Base-by-base conservation (phyloP, 1,140 invertebrate species). In the Phenacoccus solenopsis region DNA sequence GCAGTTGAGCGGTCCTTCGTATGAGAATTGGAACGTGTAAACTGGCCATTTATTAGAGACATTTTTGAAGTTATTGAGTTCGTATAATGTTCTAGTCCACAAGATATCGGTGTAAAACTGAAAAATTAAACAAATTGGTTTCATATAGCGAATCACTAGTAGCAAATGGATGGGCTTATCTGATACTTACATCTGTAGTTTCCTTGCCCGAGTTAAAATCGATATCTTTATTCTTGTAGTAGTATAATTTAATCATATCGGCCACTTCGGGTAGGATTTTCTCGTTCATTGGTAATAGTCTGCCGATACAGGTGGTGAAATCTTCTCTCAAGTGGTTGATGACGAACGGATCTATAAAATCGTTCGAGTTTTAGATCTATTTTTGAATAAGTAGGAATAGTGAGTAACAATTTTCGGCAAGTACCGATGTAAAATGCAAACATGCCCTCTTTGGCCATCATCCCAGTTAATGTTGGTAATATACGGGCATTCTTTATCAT, bases 141-240 rank as follows among this genome's bases (percentile, higher is more conserved):
- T 49, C 20, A 49, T 16, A 9, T 16, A 9, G 38, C 20, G 38
- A 49, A 32, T 7, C 30, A 32, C 5, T 32, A 32, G 5, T 32
- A 32, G 30, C 5, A 5, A 32, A 13, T 32, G n/a, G n/a, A n/a
- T n/a, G n/a, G n/a, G n/a, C n/a, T n/a, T n/a, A n/a, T n/a, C n/a
- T n/a, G n/a, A n/a, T n/a, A n/a, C 59, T 64, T 64, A 64, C 59
- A 22, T 64, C 25, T 25, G 25, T 27, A 4, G 59, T 27, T 25
- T 64, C 59, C 9, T 24, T 24, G 9, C 21, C 21, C 3, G 59
- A 24, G 22, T 64, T 64, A 22, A 25, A 64, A 16, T 64, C 59
- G 12, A 64, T 24, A 27, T 64, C 59, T 64, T 64, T 64, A 16
- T 64, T 64, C 59, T 64, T 24, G 25, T 24, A 64, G 25, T 64